Evolutionary conservation across 2,888 invertebrate genomes (phyloP).

Genomic region (Drosophila rubida): DNA sequence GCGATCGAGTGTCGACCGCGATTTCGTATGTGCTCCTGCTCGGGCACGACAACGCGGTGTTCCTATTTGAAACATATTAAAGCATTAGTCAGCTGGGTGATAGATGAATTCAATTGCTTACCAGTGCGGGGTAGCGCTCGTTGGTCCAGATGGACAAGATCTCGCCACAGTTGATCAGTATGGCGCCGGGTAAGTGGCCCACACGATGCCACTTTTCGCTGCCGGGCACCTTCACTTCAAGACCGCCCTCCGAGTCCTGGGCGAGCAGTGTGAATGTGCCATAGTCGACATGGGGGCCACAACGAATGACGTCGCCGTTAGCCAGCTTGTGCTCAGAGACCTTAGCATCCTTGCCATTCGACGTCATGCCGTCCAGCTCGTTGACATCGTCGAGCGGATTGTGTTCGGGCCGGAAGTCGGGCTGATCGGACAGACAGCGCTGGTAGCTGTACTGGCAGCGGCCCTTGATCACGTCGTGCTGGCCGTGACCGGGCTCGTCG

Average conservation of each 20-base stretch:
- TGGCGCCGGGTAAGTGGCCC: constrained; percentile 90
- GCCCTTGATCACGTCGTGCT: constrained; percentile 85
- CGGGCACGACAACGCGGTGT: constrained; percentile 91
- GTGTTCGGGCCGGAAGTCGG: constrained; percentile 84
- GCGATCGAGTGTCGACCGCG: constrained; percentile 91
- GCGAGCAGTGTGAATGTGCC: constrained; percentile 91
- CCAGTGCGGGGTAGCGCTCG: constrained; percentile 89
- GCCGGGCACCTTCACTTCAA: constrained; percentile 87
- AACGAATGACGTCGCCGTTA: constrained; percentile 86
- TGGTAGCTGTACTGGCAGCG: constrained; percentile 85
- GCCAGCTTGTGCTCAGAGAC: constrained; percentile 82
- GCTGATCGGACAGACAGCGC: constrained; percentile 83
- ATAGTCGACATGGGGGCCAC: constrained; percentile 90
- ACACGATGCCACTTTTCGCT: constrained; percentile 90
- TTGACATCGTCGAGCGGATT: constrained; percentile 80
- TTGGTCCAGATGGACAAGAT: constrained; percentile 91
- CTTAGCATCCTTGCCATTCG: constrained; percentile 52
- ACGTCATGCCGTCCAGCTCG: constrained; percentile 57
- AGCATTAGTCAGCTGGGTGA: background rate
- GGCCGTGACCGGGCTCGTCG: constrained; percentile 86
- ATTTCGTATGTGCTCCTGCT: constrained; percentile 87
- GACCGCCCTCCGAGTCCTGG: constrained; percentile 91
- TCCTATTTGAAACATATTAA: constrained; percentile 83
- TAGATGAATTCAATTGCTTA: constrained; percentile 68
- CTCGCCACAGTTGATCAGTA: constrained; percentile 91